Base-by-base conservation (phyloP, 2,888 invertebrate species). In the Galeopsomyia nigrocyanea region DNA sequence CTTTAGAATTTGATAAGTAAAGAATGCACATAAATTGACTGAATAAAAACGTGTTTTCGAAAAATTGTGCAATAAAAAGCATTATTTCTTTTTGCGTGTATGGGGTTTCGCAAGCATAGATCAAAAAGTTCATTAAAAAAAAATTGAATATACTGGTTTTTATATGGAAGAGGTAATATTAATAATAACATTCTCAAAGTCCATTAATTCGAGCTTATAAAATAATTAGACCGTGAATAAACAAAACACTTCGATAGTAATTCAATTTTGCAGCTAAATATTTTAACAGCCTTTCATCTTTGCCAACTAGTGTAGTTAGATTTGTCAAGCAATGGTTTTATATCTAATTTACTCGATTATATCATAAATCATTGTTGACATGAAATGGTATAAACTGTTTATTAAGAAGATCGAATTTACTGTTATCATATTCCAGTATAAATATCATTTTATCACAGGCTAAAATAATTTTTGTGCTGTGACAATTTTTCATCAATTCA, bases 381-480 rank as follows among this genome's bases (percentile, higher is more conserved):
- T 63, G 58, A 57, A 26, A 22, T 49, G 19, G n/a, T 67, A 21
- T 7, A 50, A 56, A 57, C n/a, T n/a, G 10, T 46, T 53, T 47
- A 64, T 53, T 61, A 22, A 65, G 61, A 69, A 66, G 49, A 56
- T 65, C 65, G 61, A 22, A 61, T 61, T 63, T 17, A 26, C 50
- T 55, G 65, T 66, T 16, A 31, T 66, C 16, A 63, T 46, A 63
- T 57, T 53, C 19, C 46, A 63, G 46, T 73, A 72, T 26, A 58
- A 66, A 75, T 69, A 75, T 75, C 58, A 62, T 46, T 63, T 71
- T 58, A 72, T 75, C 75, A 75, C 72, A 75, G 69, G 16, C 67
- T 66, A 72, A 68, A 75, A 66, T 56, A 72, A 73, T 46, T 51
- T 67, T 75, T 73, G 72, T 70, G 70, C 72, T 64, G 69, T 70